A percentile compares a stretch with the other conserved stretches of the same genome.
Conservation (phyloP, 2,888 invertebrate genomes). For the Lucinisca nassula region DNA sequence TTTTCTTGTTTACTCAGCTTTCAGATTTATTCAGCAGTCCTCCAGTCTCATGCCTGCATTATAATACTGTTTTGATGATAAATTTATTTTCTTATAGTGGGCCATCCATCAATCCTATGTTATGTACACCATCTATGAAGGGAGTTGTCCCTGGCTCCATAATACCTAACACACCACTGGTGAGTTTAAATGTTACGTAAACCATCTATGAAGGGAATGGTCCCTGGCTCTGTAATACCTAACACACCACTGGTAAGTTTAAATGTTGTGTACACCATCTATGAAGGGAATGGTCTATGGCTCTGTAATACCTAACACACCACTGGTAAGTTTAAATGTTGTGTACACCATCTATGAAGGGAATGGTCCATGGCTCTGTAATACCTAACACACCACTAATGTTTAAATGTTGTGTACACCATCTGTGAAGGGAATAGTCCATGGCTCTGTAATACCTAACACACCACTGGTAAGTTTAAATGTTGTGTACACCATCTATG, state of each 20-base stretch:
- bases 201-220: constrained; percentile 14
- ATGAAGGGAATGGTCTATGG: neutral
- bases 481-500: constrained; percentile 20
- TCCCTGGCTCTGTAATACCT: neutral
- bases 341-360: constrained; percentile 4
- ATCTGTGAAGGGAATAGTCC: too few relatives aligned
- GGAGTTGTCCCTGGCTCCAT: neutral
- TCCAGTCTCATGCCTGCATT: too few relatives aligned
- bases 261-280: too few relatives aligned
- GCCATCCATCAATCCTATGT: neutral
- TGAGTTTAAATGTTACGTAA: constrained; percentile 17
- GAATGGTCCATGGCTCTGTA: neutral
- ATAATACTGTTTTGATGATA: too few relatives aligned
- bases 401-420: too few relatives aligned
- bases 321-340: neutral
- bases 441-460: too few relatives aligned
- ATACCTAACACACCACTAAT: constrained; percentile 44
- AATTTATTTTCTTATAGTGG: neutral
- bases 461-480: too few relatives aligned
- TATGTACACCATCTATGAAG: constrained; percentile 23
- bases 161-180: constrained; percentile 45
- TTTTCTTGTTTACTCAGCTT: too few relatives aligned
- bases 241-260: constrained; percentile 44
- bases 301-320: neutral
- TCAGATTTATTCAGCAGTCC: too few relatives aligned